Conservation (phyloP, 2,888 invertebrate species). For the Coelopa pilipes region DNA sequence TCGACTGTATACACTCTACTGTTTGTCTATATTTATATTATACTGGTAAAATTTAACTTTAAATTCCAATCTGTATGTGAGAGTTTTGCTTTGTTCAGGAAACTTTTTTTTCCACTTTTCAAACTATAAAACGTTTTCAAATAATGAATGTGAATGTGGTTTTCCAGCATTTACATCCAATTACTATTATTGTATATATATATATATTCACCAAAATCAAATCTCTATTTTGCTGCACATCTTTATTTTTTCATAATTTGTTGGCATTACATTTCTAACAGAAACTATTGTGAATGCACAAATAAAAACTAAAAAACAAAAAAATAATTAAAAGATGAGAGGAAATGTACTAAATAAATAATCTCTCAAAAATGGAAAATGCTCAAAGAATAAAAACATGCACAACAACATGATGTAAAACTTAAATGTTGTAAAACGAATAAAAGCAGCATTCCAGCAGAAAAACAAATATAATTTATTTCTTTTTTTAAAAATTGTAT, state of each 20-base stretch:
- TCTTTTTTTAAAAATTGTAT: background rate
- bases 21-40: slow-evolving; percentile 3
- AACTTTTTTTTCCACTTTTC: background rate
- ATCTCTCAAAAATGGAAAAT: slow-evolving; percentile 40
- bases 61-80: background rate
- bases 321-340: background rate
- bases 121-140: background rate
- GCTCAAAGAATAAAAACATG: slow-evolving; percentile 35
- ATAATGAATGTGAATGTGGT: slow-evolving; percentile 5
- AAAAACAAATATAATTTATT: slow-evolving; percentile 22
- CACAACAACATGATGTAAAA: slow-evolving; percentile 23
- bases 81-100: slow-evolving; percentile 2
- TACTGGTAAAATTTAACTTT: background rate
- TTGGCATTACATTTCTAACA: slow-evolving; percentile 24
- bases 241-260: slow-evolving; percentile 39
- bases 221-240: slow-evolving; percentile 45
- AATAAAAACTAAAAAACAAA: slow-evolving; percentile 1
- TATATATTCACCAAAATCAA: slow-evolving; percentile 21
- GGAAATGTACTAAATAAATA: slow-evolving; percentile 1
- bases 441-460: slow-evolving; percentile 52
- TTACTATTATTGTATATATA: slow-evolving; percentile 12
- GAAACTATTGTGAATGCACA: slow-evolving; percentile 33
- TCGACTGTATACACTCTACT: background rate
- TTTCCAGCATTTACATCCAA: slow-evolving; percentile 1
- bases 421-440: slow-evolving; percentile 39